Percentiles rank a stretch among this genome's conserved stretches.
Evolutionary conservation across 2,888 invertebrate genomes (phyloP).

Genomic region (Galerucella pusilla): DNA sequence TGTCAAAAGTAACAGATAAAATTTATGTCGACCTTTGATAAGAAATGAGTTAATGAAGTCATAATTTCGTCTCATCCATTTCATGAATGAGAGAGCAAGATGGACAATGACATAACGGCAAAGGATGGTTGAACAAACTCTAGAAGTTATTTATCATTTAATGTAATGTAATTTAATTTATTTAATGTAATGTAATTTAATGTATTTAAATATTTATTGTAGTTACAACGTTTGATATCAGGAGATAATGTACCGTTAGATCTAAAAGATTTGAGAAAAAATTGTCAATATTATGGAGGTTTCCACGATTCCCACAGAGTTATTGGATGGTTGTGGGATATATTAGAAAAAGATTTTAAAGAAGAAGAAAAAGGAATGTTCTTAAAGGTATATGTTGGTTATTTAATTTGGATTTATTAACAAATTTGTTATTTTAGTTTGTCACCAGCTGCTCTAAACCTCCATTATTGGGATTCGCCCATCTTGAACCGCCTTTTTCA

Average conservation of each 20-base stretch:
- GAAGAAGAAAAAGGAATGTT: slow-evolving; percentile 93
- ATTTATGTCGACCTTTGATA: no score
- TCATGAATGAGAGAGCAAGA: no score
- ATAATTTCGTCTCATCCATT: no score
- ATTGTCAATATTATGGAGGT: slow-evolving; percentile 99
- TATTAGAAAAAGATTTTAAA: slow-evolving; percentile 93
- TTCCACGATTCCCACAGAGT: slow-evolving; percentile 98
- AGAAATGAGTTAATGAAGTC: no score
- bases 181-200: no score
- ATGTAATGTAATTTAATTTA: no score
- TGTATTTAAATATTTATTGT: slow-evolving; percentile 46
- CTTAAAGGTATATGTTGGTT: slow-evolving; percentile 76
- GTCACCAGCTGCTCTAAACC: slow-evolving; percentile 95
- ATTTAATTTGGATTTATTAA: not conserved
- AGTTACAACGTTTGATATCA: slow-evolving; percentile 93
- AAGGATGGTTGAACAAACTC: no score
- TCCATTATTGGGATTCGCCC: slow-evolving; percentile 94
- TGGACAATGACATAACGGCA: no score
- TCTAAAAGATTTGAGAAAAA: slow-evolving; percentile 83
- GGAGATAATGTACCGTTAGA: slow-evolving; percentile 96
- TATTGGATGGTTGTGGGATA: slow-evolving; percentile 99
- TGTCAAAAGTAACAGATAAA: no score
- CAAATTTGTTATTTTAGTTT: slow-evolving; percentile 54
- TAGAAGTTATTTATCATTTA: no score
- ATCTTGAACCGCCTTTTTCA: slow-evolving; percentile 97